Conservation (phyloP, 2,888 invertebrate genomes). For the Phytoseiulus persimilis region DNA sequence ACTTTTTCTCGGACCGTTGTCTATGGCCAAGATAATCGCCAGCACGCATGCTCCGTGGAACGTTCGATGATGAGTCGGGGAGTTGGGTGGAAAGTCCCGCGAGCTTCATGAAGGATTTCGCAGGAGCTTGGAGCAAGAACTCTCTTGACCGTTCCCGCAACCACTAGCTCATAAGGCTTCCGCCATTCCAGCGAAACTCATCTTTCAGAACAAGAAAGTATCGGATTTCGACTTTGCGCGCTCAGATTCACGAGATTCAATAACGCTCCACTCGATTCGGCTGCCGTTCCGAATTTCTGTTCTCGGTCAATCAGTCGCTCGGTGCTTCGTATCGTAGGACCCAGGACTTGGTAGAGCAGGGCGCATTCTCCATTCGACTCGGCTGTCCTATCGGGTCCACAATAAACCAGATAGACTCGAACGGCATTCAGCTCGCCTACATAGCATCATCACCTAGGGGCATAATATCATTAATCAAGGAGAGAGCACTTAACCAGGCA, state of each 20-base stretch:
- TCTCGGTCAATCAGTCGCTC: too few species aligned
- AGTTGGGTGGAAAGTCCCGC: too few species aligned
- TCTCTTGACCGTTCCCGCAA: too few species aligned
- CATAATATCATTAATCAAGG: background rate
- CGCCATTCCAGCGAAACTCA: too few species aligned
- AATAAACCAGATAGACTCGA: background rate
- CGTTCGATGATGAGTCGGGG: background rate
- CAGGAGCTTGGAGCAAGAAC: too few species aligned
- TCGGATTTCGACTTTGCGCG: too few species aligned
- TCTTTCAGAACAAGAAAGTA: too few species aligned
- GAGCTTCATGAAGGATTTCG: too few species aligned
- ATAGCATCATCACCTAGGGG: background rate
- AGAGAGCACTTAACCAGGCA: slow-evolving; percentile 5
- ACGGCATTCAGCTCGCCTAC: background rate
- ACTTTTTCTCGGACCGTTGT: background rate
- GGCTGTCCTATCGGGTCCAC: background rate
- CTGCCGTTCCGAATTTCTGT: too few species aligned
- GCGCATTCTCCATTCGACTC: background rate
- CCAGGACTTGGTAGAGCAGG: background rate
- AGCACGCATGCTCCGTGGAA: background rate
- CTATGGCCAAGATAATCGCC: background rate
- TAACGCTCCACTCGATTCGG: too few species aligned
- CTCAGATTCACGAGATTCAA: too few species aligned
- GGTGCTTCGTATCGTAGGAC: background rate
- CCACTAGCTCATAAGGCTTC: too few species aligned